These are phyloP conservation scores for Oreochromis tanganicae DNA, from an alignment of 2,113 vertebrate species.

Conservation along the genomic window DNA sequence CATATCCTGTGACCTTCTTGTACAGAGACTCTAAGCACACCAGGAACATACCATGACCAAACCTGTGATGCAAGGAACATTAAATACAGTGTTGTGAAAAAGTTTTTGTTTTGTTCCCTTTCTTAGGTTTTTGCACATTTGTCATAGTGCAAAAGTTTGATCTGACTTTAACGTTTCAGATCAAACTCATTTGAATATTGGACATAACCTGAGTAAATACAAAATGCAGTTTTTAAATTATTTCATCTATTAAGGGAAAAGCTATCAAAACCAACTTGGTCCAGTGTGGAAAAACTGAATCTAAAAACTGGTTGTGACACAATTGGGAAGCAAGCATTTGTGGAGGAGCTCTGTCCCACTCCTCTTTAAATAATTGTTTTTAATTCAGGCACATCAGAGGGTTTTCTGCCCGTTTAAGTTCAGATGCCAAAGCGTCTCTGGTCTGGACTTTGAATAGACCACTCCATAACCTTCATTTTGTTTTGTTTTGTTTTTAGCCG, in stretches of 20 bases:
- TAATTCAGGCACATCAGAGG: neutral
- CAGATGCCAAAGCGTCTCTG: neutral
- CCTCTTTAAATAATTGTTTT: neutral
- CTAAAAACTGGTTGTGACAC: neutral
- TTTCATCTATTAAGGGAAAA: neutral
- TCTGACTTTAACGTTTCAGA: neutral
- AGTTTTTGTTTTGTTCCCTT: neutral
- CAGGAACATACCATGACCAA: constrained; percentile 93
- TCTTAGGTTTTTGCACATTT: neutral
- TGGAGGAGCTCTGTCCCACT: accelerated
- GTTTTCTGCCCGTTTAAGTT: neutral
- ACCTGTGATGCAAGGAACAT: constrained; percentile 66
- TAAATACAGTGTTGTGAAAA: neutral
- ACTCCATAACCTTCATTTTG: neutral
- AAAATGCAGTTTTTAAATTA: neutral
- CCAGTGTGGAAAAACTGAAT: neutral
- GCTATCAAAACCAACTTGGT: neutral
- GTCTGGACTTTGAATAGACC: neutral
- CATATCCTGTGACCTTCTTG: constrained; percentile 86
- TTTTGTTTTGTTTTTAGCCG: neutral
- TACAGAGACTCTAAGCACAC: constrained; percentile 89
- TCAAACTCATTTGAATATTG: accelerated
- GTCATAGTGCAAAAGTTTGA: neutral
- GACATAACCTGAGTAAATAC: neutral
- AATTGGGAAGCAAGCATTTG: neutral